Evolutionary conservation across 1,140 invertebrate species (phyloP).

Genomic region (Scylla paramamosain): DNA sequence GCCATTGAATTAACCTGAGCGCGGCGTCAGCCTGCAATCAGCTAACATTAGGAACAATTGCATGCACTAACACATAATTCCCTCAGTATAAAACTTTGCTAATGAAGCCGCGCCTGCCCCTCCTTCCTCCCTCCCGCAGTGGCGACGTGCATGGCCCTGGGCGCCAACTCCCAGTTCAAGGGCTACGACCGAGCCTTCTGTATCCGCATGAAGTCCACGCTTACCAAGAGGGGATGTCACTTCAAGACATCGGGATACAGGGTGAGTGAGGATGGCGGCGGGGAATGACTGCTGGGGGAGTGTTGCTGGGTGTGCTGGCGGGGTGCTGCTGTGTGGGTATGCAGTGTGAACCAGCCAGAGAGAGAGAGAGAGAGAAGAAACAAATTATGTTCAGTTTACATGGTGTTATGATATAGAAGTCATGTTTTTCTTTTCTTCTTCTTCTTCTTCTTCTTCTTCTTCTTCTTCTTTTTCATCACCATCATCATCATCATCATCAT

Average conservation of each 20-base stretch:
- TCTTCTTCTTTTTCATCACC: no score
- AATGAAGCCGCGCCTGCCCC: neutral
- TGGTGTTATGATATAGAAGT: neutral
- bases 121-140: constrained; percentile 82
- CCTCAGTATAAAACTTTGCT: neutral
- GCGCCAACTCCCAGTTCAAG: constrained; percentile 88
- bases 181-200: constrained; percentile 96
- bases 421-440: neutral
- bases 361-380: neutral
- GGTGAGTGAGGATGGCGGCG: constrained; percentile 84
- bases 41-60: neutral
- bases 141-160: constrained; percentile 91
- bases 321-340: no score
- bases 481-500: no score
- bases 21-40: neutral
- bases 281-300: neutral
- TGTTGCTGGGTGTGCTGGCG: neutral
- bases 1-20: neutral
- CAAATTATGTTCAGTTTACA: neutral
- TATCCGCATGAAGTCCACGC: constrained; percentile 97
- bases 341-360: neutral
- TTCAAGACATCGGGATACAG: constrained; percentile 98
- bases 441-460: no score
- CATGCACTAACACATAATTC: neutral
- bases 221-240: constrained; percentile 98